Base-by-base conservation (phyloP, 2,888 invertebrate species). In the Carcina quercana region DNA sequence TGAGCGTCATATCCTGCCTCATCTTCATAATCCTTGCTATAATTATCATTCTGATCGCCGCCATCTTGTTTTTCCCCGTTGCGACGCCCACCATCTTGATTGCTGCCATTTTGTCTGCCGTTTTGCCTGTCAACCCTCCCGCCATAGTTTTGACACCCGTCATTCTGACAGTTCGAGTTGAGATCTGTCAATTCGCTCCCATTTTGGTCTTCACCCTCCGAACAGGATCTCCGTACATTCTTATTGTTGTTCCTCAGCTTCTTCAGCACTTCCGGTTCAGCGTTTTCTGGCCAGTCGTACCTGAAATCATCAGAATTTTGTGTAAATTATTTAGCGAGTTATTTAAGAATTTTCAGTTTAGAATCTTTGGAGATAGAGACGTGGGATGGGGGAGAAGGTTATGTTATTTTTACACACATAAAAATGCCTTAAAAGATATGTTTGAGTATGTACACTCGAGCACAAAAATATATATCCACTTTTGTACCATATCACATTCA, bases 261-360 rank as follows among this genome's bases (percentile, higher is more conserved):
- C 32, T 71, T 84, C 14, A 74, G 59, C 0, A 82, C 68, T 42
- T 86, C 79, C 0, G 82, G 73, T 30, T 79, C 57, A 0, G 69
- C 54, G 36, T 60, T 59, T 12, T 86, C 68, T 0, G 96, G 96
- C 95, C 95, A 96, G 3, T 88, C 89, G 64, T 89, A 96, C 58
- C 91, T 87, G 53, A n/a, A 60, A 22, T n/a, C n/a, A n/a, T n/a
- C n/a, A n/a, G n/a, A n/a, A n/a, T n/a, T n/a, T n/a, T n/a, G n/a
- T n/a, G n/a, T n/a, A n/a, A n/a, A n/a, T n/a, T n/a, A n/a, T n/a
- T n/a, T n/a, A n/a, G n/a, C n/a, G n/a, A n/a, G n/a, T n/a, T n/a
- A n/a, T n/a, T n/a, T n/a, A n/a, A n/a, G n/a, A n/a, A n/a, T n/a
- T n/a, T n/a, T n/a, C n/a, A n/a, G n/a, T n/a, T n/a, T n/a, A n/a